Percentiles rank a stretch among this genome's conserved stretches.
Conservation (phyloP, 2,888 invertebrate species). For the Heliconius charithonia region DNA sequence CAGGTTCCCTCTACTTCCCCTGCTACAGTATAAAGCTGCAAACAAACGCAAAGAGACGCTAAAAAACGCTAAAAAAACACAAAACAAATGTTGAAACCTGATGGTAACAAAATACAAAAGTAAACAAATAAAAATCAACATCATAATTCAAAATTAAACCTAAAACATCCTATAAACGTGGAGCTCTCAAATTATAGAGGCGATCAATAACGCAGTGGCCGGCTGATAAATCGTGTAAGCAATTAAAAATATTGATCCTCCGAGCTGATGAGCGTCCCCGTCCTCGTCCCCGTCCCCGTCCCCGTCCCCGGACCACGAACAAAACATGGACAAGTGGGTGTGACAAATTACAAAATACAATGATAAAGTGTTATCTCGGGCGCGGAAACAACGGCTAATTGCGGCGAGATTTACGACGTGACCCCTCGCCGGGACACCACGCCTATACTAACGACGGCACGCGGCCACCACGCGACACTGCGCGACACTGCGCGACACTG, state of each 20-base stretch:
- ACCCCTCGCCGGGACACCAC: neutral
- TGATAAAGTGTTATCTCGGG: constrained; percentile 51
- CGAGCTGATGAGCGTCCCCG: neutral
- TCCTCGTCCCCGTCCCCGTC: neutral
- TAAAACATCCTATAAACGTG: neutral
- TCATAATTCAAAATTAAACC: neutral
- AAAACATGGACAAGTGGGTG: constrained; percentile 51
- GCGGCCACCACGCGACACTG: neutral
- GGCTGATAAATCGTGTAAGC: constrained; percentile 22
- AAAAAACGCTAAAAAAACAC: too few species aligned
- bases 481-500: constrained; percentile 18
- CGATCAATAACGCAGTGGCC: constrained; percentile 15
- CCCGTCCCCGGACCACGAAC: constrained; percentile 34
- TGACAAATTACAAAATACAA: constrained; percentile 51
- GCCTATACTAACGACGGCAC: neutral
- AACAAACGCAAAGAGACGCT: too few species aligned
- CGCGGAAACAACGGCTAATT: constrained; percentile 50
- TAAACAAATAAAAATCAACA: neutral
- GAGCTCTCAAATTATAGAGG: constrained; percentile 14
- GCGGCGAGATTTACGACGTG: constrained; percentile 42
- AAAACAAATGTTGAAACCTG: neutral
- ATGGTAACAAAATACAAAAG: neutral
- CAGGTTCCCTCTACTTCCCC: too few species aligned
- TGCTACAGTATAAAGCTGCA: too few species aligned
- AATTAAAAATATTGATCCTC: constrained; percentile 26